phyloP scores from a whole-genome alignment of 2,113 vertebrate species.

The Varanus salvator region DNA sequence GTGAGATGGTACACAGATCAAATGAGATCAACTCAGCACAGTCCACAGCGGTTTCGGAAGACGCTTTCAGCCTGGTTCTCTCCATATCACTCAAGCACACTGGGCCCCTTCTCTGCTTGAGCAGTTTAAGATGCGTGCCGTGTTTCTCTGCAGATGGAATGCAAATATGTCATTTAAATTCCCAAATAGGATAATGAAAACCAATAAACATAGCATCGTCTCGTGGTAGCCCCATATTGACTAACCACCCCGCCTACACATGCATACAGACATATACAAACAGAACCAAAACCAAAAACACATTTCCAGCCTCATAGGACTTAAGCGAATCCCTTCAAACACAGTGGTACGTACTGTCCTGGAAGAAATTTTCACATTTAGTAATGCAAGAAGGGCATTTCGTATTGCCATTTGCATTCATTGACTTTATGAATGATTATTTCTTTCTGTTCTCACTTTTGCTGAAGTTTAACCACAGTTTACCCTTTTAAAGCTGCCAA shows the following conservation, averaged over 20 bases:
- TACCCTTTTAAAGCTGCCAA: neutral
- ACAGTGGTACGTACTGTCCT: conserved; percentile 35
- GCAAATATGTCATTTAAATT: conserved; percentile 71
- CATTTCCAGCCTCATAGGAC: conserved; percentile 62
- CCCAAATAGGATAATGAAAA: conserved; percentile 74
- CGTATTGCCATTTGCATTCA: conserved; percentile 24
- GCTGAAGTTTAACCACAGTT: conserved; percentile 36
- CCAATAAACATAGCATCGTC: conserved; percentile 68
- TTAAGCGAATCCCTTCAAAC: conserved; percentile 67
- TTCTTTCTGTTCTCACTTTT: conserved; percentile 49
- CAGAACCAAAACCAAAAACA: conserved; percentile 38
- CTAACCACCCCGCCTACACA: neutral
- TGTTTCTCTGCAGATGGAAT: conserved; percentile 59
- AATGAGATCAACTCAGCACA: conserved; percentile 34
- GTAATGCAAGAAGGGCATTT: conserved; percentile 37
- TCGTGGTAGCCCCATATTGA: conserved; percentile 65
- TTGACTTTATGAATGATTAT: conserved; percentile 22
- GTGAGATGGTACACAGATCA: conserved; percentile 41
- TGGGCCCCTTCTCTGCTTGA: conserved; percentile 32
- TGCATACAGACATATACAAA: neutral
- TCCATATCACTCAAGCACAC: conserved; percentile 5
- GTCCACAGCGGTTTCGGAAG: conserved; percentile 12
- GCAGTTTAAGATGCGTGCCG: conserved; percentile 59
- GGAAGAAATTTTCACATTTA: conserved; percentile 58
- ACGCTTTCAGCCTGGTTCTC: neutral